Conservation (phyloP, 2,797 vertebrate genomes). For the Peromyscus attwateri region DNA sequence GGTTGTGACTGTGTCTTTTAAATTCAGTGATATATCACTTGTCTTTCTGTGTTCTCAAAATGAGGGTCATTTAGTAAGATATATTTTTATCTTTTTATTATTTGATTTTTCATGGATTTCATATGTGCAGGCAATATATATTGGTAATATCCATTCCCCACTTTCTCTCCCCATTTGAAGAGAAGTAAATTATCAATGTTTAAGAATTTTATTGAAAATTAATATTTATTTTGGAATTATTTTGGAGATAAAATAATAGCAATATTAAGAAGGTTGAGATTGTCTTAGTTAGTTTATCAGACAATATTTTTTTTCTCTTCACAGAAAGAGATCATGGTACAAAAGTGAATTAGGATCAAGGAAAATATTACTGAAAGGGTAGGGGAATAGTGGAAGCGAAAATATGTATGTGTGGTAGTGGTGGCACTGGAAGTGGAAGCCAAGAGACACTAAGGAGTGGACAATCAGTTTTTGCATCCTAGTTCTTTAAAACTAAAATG, state of each 20-base stretch:
- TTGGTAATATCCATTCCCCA: neutral
- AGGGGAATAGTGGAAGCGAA: neutral
- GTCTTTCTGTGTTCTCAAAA: conserved; percentile 4
- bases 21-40: neutral
- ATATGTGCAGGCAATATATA: neutral
- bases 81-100: neutral
- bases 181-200: neutral
- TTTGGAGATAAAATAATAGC: conserved; percentile 61
- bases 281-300: conserved; percentile 32
- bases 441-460: neutral
- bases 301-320: neutral
- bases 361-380: conserved; percentile 10
- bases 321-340: neutral
- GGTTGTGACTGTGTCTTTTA: neutral
- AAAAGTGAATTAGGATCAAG: neutral
- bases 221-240: neutral
- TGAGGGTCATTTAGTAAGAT: neutral
- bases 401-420: neutral
- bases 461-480: neutral
- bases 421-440: fast-evolving
- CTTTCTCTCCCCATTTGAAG: neutral
- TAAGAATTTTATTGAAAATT: neutral
- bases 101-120: neutral
- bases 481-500: neutral
- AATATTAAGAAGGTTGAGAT: conserved; percentile 1